A percentile compares a stretch with the other conserved stretches of the same genome.
phyloP scores from a whole-genome alignment of 2,888 invertebrate species.

The Drosophila macrothrix region DNA sequence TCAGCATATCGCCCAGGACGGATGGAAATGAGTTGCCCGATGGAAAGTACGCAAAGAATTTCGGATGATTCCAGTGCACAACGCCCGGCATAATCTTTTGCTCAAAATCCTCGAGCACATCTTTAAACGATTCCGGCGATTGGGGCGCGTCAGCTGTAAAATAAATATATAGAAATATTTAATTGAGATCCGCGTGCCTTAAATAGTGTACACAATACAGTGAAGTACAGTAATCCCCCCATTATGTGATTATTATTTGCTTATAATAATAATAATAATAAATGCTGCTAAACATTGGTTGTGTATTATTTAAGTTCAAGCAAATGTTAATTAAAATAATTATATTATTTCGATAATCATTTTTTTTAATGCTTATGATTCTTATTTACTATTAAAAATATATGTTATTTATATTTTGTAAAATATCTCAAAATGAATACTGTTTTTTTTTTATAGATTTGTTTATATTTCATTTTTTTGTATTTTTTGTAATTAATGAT shows the following conservation, averaged over 20 bases:
- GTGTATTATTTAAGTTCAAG: background rate
- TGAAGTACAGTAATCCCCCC: background rate
- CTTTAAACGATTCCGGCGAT: constrained; percentile 90
- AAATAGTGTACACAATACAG: background rate
- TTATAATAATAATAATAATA: background rate
- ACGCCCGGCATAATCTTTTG: constrained; percentile 92
- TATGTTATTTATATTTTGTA: background rate
- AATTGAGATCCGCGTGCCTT: constrained; percentile 14
- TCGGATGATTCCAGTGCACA: constrained; percentile 97
- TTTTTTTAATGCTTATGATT: background rate
- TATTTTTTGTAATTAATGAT: background rate
- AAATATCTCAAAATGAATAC: background rate
- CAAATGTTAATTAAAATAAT: background rate
- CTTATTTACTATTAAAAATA: background rate
- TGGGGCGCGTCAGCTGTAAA: constrained; percentile 88
- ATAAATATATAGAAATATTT: constrained; percentile 47
- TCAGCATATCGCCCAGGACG: constrained; percentile 95
- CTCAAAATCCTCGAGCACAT: constrained; percentile 92
- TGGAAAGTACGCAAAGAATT: constrained; percentile 97
- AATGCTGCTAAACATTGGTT: no score
- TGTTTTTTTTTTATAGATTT: background rate
- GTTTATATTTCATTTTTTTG: background rate
- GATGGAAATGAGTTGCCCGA: constrained; percentile 96
- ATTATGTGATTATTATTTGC: background rate
- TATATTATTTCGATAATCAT: background rate